A percentile compares a stretch with the other conserved stretches of the same genome.
These are phyloP conservation scores for Drosophila putrida DNA, from an alignment of 2,888 invertebrate genomes.

Conservation along the genomic window DNA sequence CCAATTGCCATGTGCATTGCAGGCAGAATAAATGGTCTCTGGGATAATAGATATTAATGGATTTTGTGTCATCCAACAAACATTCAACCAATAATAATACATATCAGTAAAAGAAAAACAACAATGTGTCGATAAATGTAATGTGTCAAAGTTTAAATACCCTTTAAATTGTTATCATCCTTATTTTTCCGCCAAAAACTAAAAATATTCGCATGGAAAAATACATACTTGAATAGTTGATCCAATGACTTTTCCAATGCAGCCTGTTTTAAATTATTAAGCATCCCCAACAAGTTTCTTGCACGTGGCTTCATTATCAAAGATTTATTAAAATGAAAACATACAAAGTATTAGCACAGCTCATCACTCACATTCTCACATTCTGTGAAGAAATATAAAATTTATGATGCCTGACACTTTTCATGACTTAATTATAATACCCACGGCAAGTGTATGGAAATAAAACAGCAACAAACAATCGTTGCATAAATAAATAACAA, in stretches of 20 bases:
- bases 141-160: not conserved
- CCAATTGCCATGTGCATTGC: slow-evolving; percentile 22
- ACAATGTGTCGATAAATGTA: not conserved
- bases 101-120: slow-evolving; percentile 24
- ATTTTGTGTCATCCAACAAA: slow-evolving; percentile 59
- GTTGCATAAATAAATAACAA: slow-evolving; percentile 70
- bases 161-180: not conserved
- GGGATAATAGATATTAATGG: slow-evolving; percentile 76
- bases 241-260: too few relatives aligned
- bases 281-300: too few relatives aligned
- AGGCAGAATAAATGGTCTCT: slow-evolving; percentile 41
- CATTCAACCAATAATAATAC: slow-evolving; percentile 45
- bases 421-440: slow-evolving; percentile 12
- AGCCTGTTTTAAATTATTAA: too few relatives aligned
- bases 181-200: too few relatives aligned
- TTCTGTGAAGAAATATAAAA: not conserved
- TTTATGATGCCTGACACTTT: not conserved
- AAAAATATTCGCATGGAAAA: too few relatives aligned
- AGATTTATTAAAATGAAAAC: not conserved
- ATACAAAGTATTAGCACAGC: not conserved
- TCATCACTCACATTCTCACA: too few relatives aligned
- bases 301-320: not conserved
- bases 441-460: slow-evolving; percentile 15
- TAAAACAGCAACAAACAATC: slow-evolving; percentile 48
- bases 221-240: too few relatives aligned